A percentile compares a stretch with the other conserved stretches of the same genome.
Evolutionary conservation across 2,888 invertebrate genomes (phyloP).

Genomic region (Rhaphigaster nebulosa): DNA sequence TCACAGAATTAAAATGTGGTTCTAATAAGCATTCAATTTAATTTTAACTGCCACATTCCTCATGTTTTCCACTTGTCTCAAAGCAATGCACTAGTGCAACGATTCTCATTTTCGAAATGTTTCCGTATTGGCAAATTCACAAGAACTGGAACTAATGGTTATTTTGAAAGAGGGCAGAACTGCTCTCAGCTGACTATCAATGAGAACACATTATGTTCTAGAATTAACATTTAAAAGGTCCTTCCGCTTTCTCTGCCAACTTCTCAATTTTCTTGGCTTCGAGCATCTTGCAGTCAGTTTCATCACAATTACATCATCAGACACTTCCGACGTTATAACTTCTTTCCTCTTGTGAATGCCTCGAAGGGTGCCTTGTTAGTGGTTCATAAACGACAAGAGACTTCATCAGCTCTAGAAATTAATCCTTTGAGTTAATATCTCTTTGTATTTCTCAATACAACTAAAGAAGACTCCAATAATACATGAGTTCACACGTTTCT

Average conservation of each 20-base stretch:
- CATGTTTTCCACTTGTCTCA: neutral
- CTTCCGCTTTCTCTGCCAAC: slow-evolving; percentile 46
- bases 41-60: neutral
- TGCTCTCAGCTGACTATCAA: neutral
- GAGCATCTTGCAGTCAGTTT: neutral
- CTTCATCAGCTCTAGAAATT: neutral
- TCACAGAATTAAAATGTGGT: too few species aligned
- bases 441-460: neutral
- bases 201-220: neutral
- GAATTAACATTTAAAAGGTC: slow-evolving; percentile 41
- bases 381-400: neutral
- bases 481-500: neutral
- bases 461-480: neutral
- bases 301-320: neutral
- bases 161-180: neutral
- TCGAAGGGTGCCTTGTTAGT: neutral
- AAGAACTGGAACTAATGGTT: neutral
- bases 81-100: neutral
- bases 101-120: neutral
- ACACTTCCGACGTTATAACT: neutral
- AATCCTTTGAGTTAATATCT: neutral
- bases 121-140: slow-evolving; percentile 23
- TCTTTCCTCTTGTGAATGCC: neutral
- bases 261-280: slow-evolving; percentile 39
- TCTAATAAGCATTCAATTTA: too few species aligned